Evolutionary conservation across 2,113 vertebrate genomes (phyloP).

Genomic region (Leptobrachium leishanense): DNA sequence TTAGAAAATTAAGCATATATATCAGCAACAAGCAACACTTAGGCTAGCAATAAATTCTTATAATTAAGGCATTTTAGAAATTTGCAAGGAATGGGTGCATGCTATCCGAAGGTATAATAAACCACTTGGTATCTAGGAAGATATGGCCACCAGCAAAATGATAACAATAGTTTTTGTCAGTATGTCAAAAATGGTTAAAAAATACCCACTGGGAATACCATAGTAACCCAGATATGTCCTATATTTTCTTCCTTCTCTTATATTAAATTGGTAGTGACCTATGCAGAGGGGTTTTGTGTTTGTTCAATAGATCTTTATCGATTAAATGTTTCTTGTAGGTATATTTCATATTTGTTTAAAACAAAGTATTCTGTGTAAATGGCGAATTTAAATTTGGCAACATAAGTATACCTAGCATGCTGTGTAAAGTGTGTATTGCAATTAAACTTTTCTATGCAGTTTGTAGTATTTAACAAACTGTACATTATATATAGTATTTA

Average conservation of each 20-base stretch:
- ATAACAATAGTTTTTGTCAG: constrained; percentile 59
- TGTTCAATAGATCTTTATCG: constrained; percentile 52
- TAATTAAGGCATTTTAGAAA: constrained; percentile 12
- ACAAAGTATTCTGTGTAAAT: neutral
- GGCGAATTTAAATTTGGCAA: too few species aligned
- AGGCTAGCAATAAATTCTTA: too few species aligned
- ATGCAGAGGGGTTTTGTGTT: constrained; percentile 52
- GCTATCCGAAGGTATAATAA: constrained; percentile 37
- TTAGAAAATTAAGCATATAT: too few species aligned
- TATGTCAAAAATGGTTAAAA: constrained; percentile 57
- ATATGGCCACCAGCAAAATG: constrained; percentile 54
- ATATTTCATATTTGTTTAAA: constrained; percentile 3
- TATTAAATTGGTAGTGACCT: constrained; percentile 60
- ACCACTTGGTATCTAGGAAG: constrained; percentile 55
- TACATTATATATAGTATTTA: too few species aligned
- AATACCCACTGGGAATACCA: constrained; percentile 55
- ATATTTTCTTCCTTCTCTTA: constrained; percentile 56
- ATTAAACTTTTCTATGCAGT: too few species aligned
- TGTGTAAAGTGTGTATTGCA: too few species aligned
- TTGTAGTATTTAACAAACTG: too few species aligned
- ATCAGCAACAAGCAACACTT: too few species aligned
- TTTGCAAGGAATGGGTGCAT: constrained; percentile 29
- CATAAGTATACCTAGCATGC: too few species aligned
- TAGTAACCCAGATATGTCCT: constrained; percentile 60
- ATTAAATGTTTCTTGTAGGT: constrained; percentile 41